Evolutionary conservation across 2,888 invertebrate species (phyloP), one percentile per base, ranked within the genome.

Genomic region (Thereva nobilitata): DNA sequence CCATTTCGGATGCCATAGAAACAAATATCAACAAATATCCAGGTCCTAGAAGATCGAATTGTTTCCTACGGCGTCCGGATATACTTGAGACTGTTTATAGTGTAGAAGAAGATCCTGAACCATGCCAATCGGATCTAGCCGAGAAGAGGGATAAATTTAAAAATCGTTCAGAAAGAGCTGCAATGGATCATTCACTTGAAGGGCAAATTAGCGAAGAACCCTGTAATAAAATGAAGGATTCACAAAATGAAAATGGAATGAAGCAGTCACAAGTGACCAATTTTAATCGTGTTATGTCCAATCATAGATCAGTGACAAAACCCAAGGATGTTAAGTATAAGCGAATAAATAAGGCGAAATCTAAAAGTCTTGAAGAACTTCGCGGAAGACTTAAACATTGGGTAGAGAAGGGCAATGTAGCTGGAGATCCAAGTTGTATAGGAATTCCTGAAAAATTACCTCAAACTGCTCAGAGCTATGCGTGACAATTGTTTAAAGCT

Each of bases 291-390:
- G 93, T 93, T 67, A 93, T 93, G 93, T 92, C 91, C 53, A 93
- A 93, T 81, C 93, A 94, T 79, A 85, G 93, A 71, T 92, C 92
- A 61, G 93, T 94, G 59, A 93, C 92, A 4, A 93, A 93, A 78
- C 93, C 93, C 71, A 93, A 93, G 82, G 93, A 94, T 78, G 93
- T 93, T 41, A 93, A 93, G 81, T 93, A 93, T 82, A 93, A 93
- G 79, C 86, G 93, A 76, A 93, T 93, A 79, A 93, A 93, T 78
- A 93, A 93, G 78, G 93, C 93, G 4, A 93, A 93, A 78, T 93
- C 93, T 69, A 92, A 93, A 81, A 93, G 93, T 75, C 82, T 93
- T 71, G 93, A 93, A 75, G 93, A 93, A 75, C 77, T 93, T 67
- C 82, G 93, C 3, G 93, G 93, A 0, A 84, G 92, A 70, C 84